A percentile compares a stretch with the other conserved stretches of the same genome.
phyloP scores from a whole-genome alignment of 2,113 vertebrate genomes.

The Brachyhypopomus occidentalis region DNA sequence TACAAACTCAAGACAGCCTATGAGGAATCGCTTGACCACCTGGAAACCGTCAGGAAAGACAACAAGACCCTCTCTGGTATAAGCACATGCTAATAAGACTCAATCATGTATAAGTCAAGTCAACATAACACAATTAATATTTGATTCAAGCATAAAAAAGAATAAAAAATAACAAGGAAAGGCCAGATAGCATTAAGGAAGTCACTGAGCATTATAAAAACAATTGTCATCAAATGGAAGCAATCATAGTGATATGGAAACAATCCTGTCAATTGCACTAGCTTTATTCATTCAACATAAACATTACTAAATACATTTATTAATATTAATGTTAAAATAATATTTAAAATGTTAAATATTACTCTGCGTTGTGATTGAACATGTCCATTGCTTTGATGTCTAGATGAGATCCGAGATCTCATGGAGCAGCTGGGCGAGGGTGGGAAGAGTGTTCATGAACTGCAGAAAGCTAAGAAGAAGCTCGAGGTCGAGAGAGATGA shows the following conservation, averaged over 20 bases:
- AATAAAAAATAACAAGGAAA: too few relatives aligned
- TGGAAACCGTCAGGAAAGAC: constrained; percentile 68
- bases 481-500: constrained; percentile 77
- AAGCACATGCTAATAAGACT: constrained; percentile 5
- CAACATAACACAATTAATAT: background rate
- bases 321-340: too few relatives aligned
- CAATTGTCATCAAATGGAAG: too few relatives aligned
- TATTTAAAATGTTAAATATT: too few relatives aligned
- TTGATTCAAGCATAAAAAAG: background rate
- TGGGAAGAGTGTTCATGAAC: constrained; percentile 70
- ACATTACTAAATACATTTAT: too few relatives aligned
- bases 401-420: constrained; percentile 80
- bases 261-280: too few relatives aligned
- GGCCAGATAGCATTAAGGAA: too few relatives aligned
- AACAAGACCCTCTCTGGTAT: constrained; percentile 74
- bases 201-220: too few relatives aligned
- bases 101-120: background rate
- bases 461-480: constrained; percentile 75
- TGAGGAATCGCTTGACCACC: constrained; percentile 71
- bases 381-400: background rate
- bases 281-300: too few relatives aligned
- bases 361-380: too few relatives aligned
- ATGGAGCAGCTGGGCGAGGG: constrained; percentile 76
- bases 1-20: constrained; percentile 71
- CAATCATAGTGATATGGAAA: too few relatives aligned